Evolutionary conservation across 2,888 invertebrate genomes (phyloP).

Genomic region (Xestia ashworthii): DNA sequence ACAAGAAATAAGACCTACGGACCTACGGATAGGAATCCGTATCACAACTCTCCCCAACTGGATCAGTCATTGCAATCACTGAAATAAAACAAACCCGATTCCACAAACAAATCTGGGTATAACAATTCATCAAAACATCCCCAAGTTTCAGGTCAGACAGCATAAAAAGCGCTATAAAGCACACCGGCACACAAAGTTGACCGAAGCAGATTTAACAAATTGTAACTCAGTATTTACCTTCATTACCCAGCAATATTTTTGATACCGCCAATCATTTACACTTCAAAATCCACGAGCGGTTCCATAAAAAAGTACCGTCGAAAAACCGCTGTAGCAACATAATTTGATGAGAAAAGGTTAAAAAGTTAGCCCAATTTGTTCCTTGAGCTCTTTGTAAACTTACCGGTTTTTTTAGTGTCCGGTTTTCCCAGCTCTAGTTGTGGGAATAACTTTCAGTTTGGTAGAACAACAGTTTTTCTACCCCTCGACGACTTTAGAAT

Average conservation of each 20-base stretch:
- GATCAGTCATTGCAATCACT: not conserved
- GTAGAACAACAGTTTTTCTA: slow-evolving; percentile 59
- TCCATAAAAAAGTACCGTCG: slow-evolving; percentile 71
- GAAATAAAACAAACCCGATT: slow-evolving; percentile 12
- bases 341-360: slow-evolving; percentile 77
- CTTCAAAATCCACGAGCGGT: slow-evolving; percentile 68
- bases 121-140: slow-evolving; percentile 31
- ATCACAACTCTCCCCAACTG: too few relatives aligned
- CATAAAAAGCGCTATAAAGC: slow-evolving; percentile 51
- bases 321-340: slow-evolving; percentile 70
- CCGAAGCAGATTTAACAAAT: slow-evolving; percentile 60
- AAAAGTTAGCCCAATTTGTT: slow-evolving; percentile 78
- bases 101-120: not conserved
- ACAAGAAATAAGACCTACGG: too few relatives aligned
- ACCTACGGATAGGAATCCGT: too few relatives aligned
- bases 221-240: slow-evolving; percentile 61
- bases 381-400: slow-evolving; percentile 70
- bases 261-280: slow-evolving; percentile 61
- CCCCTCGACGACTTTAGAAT: slow-evolving; percentile 48
- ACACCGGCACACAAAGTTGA: slow-evolving; percentile 44
- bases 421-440: slow-evolving; percentile 38
- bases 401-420: slow-evolving; percentile 60
- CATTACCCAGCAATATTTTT: slow-evolving; percentile 63
- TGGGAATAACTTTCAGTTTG: slow-evolving; percentile 51
- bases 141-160: slow-evolving; percentile 19